A percentile compares a stretch with the other conserved stretches of the same genome.
phyloP scores from a whole-genome alignment of 2,888 invertebrate species.

The Synanthedon tipuliformis region DNA sequence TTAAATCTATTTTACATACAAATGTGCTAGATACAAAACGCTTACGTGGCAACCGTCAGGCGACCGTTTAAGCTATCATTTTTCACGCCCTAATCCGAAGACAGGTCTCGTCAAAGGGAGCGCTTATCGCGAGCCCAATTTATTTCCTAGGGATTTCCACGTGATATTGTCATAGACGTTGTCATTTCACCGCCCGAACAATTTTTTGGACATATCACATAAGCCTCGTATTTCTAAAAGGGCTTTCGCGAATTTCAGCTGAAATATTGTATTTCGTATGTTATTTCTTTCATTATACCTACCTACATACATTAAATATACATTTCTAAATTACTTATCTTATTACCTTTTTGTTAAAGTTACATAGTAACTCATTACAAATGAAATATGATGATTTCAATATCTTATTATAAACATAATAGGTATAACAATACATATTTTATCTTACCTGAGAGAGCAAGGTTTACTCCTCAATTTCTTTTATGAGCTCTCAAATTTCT shows the following conservation, averaged over 20 bases:
- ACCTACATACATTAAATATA: too few relatives aligned
- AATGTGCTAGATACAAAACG: slow-evolving; percentile 26
- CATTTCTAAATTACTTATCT: too few relatives aligned
- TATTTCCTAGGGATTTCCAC: slow-evolving; percentile 56
- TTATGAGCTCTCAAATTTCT: slow-evolving; percentile 10
- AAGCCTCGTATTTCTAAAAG: slow-evolving; percentile 4
- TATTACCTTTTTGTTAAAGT: too few relatives aligned
- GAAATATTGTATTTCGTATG: too few relatives aligned
- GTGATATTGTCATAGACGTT: slow-evolving; percentile 46
- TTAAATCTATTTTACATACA: not conserved
- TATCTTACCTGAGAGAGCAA: too few relatives aligned
- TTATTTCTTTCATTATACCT: too few relatives aligned
- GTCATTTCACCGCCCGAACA: slow-evolving; percentile 14
- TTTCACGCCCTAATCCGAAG: slow-evolving; percentile 65
- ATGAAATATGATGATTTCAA: too few relatives aligned
- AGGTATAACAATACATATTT: too few relatives aligned
- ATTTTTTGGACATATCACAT: slow-evolving; percentile 10
- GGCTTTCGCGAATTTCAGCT: not conserved
- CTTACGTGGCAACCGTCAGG: slow-evolving; percentile 27
- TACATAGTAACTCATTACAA: too few relatives aligned
- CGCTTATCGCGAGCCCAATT: slow-evolving; percentile 64
- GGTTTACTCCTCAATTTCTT: slow-evolving; percentile 6
- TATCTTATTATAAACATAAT: too few relatives aligned
- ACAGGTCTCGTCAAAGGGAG: slow-evolving; percentile 64
- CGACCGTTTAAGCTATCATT: slow-evolving; percentile 53